Conservation (phyloP, 2,113 vertebrate species). For the Eubucco bourcierii region DNA sequence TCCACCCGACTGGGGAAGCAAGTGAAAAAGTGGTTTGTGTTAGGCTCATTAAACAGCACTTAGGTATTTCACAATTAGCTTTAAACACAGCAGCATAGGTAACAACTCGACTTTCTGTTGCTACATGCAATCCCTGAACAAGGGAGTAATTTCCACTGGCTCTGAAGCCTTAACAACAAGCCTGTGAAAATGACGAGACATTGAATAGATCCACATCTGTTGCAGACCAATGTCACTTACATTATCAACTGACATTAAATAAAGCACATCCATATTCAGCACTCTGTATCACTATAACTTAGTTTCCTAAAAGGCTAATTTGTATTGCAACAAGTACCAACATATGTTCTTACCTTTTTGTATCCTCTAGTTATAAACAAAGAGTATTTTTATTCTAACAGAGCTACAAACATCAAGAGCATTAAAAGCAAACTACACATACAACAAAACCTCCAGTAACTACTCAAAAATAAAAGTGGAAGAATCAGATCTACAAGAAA, state of each 20-base stretch:
- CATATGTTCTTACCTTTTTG: neutral
- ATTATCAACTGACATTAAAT: neutral
- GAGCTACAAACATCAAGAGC: neutral
- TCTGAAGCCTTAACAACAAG: neutral
- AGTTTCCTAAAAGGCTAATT: neutral
- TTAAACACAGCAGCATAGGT: neutral
- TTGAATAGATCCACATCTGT: neutral
- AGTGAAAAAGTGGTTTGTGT: neutral
- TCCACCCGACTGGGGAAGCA: neutral
- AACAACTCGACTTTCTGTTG: neutral
- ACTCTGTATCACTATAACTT: neutral
- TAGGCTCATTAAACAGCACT: neutral
- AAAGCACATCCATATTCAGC: neutral
- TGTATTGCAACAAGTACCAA: neutral
- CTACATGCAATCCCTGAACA: neutral
- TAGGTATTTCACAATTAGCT: neutral
- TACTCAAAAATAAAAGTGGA: neutral
- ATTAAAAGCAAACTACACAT: neutral
- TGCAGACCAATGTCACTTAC: neutral
- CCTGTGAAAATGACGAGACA: neutral
- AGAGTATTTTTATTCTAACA: neutral
- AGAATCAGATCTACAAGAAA: neutral
- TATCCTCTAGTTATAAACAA: neutral
- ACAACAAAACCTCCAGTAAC: accelerated
- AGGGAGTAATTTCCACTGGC: neutral